phyloP scores from a whole-genome alignment of 2,888 invertebrate genomes.

The Heliconius aoede region DNA sequence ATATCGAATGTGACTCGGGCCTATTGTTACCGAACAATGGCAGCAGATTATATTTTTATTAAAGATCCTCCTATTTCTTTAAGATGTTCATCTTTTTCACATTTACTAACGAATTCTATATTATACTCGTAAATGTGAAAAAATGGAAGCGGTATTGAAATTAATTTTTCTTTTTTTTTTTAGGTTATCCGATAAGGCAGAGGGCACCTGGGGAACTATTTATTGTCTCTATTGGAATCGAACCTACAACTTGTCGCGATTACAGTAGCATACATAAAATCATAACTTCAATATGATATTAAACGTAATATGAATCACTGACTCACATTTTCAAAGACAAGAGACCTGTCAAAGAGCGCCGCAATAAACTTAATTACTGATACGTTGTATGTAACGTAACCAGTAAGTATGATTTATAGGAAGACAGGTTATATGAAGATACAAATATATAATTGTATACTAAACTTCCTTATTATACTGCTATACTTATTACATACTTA shows the following conservation, averaged over 20 bases:
- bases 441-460: background rate
- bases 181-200: accelerated
- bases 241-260: background rate
- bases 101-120: slow-evolving; percentile 28
- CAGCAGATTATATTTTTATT: slow-evolving; percentile 52
- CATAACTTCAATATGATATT: slow-evolving; percentile 22
- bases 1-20: slow-evolving; percentile 47
- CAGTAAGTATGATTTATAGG: background rate
- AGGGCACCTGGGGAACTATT: background rate
- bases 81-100: slow-evolving; percentile 7
- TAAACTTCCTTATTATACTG: too few species aligned
- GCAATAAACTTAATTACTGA: slow-evolving; percentile 77
- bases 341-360: slow-evolving; percentile 71
- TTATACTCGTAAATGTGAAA: background rate
- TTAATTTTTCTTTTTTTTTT: background rate
- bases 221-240: background rate
- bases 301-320: slow-evolving; percentile 32
- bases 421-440: background rate
- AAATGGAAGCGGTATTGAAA: background rate
- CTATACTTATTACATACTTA: too few species aligned
- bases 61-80: slow-evolving; percentile 43
- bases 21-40: slow-evolving; percentile 53
- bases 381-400: background rate
- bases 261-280: background rate
- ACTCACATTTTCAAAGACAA: slow-evolving; percentile 74